Evolutionary conservation across 30 jellyfish, hydroid and myxozoan species (phyloP), one percentile per base, ranked within the genome.

Genomic region (Chrysaora quinquecirrha): DNA sequence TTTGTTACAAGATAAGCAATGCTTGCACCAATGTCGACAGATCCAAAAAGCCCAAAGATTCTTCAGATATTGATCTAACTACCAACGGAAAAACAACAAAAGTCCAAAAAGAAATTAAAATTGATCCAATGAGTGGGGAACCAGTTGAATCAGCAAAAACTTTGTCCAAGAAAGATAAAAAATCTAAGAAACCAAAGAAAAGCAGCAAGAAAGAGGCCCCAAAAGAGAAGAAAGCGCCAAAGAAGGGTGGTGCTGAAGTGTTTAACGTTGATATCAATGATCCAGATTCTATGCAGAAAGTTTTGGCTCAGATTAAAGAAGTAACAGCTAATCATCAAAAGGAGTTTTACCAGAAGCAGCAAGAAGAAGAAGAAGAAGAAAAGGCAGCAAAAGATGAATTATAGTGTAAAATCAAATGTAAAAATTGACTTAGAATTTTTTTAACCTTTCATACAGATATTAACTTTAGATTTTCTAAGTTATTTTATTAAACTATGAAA

Each of bases 1-100:
- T 91, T 64, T 91, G 98, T 69, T 30, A 49, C 61, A 73, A 80
- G 19, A 49, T 91, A 33, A 71, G 91, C 62, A 71, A 46, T 14
- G 98, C 98, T 0, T 91, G 98, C 74, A 50, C 71, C 23, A 89
- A 74, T 34, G 91, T 91, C 1, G 95, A 91, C 34, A 43, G 89
- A 22, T 73, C 90, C n/a, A 61, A 73, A 66, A 90, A 90, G 60
- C 76, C 91, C 0, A 27, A 84, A 23, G 77, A 85, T 27, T 82
- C 31, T 18, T 88, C 83, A 0, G 97, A 78, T 61, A 87, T 91
- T 48, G 98, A 91, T 78, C 70, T 91, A 6, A 49, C 95, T 0
- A 77, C 43, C 16, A 38, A 80, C 58, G 98, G 96, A 60, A 72
- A 91, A 46, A 82, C 71, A 0, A 66, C 65, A 29, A 85, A 49